Evolutionary conservation across 2,113 vertebrate genomes (phyloP).

Genomic region (Poecile atricapillus): DNA sequence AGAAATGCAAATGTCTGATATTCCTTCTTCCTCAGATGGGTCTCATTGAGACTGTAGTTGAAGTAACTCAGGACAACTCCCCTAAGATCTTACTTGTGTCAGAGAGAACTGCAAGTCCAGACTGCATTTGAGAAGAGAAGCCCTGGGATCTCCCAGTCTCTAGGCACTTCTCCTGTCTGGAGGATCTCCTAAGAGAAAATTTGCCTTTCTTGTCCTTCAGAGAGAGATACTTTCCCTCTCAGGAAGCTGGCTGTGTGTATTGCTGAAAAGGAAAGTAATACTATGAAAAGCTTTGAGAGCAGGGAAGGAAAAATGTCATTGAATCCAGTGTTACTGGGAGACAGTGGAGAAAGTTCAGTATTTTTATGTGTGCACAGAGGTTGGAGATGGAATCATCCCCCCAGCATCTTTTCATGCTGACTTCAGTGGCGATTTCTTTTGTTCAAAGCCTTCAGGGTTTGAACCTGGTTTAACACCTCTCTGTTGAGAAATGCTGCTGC

Average conservation of each 20-base stretch:
- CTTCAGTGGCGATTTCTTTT: background rate
- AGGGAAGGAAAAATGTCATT: background rate
- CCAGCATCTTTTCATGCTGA: background rate
- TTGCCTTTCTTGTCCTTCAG: background rate
- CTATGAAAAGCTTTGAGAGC: background rate
- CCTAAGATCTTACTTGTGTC: background rate
- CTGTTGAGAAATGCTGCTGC: slow-evolving; percentile 29
- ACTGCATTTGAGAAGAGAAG: background rate
- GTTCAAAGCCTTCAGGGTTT: background rate
- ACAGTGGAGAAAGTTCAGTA: background rate
- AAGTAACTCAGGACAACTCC: background rate
- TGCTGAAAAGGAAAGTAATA: background rate
- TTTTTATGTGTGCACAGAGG: background rate
- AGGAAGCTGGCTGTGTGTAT: background rate
- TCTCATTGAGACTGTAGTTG: background rate
- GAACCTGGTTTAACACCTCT: slow-evolving; percentile 18
- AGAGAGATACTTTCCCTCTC: background rate
- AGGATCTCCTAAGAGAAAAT: background rate
- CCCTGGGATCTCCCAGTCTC: background rate
- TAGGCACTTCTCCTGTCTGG: background rate
- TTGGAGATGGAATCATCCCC: background rate
- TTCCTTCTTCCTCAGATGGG: background rate
- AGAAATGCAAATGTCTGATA: background rate
- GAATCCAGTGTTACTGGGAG: background rate
- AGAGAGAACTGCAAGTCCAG: background rate